phyloP scores from a whole-genome alignment of 2,797 vertebrate species.

The Semaprochilodus insignis region DNA sequence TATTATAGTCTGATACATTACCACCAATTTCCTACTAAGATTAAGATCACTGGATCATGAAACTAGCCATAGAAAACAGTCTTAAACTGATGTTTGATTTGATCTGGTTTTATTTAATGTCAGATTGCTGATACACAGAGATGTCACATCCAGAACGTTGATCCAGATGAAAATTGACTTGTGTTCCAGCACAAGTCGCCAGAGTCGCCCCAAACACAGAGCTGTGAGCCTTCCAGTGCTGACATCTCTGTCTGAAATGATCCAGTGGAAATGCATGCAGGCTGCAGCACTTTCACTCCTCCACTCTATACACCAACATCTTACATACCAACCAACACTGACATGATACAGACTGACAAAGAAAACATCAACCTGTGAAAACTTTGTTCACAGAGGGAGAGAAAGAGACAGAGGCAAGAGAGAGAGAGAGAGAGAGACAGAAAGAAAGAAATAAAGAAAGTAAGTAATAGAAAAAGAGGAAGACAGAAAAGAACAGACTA shows the following conservation, averaged over 20 bases:
- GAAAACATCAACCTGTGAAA: slow-evolving; percentile 36
- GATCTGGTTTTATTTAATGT: not conserved
- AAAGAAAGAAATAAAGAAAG: not conserved
- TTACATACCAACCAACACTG: slow-evolving; percentile 16
- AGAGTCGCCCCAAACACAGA: not conserved
- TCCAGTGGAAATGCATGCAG: not conserved
- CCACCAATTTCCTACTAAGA: too few species aligned
- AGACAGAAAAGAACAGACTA: not conserved
- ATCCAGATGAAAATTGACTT: not conserved
- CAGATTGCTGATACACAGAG: not conserved
- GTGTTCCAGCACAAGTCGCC: not conserved
- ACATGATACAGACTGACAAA: slow-evolving; percentile 47
- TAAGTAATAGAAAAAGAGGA: not conserved
- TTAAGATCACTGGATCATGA: not conserved
- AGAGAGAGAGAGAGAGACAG: not conserved
- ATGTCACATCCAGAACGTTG: not conserved
- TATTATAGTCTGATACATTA: too few species aligned
- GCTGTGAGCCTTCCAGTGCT: slow-evolving; percentile 8
- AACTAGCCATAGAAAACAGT: not conserved
- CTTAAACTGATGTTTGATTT: not conserved
- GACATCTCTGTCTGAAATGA: slow-evolving; percentile 30
- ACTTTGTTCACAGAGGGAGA: slow-evolving; percentile 10
- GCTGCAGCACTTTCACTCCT: slow-evolving; percentile 3
- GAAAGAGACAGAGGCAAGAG: not conserved
- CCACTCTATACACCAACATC: slow-evolving; percentile 15